These are phyloP conservation scores for Vanessa tameamea DNA, from an alignment of 1,140 invertebrate species.

Conservation along the genomic window DNA sequence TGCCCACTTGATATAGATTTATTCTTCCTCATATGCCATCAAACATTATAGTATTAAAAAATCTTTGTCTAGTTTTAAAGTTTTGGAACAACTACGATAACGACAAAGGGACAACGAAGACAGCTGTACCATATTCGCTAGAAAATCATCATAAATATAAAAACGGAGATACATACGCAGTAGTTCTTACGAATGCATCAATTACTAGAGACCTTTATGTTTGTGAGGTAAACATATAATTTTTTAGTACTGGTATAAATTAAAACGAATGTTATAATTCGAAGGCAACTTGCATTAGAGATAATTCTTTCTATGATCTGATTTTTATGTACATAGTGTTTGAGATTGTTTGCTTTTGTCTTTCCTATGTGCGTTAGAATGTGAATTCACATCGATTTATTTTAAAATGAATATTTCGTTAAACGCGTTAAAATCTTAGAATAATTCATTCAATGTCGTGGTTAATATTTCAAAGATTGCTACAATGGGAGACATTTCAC, in stretches of 20 bases:
- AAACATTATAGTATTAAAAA: too few species aligned
- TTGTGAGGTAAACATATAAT: background rate
- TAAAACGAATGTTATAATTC: background rate
- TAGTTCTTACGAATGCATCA: constrained; percentile 1
- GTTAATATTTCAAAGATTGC: background rate
- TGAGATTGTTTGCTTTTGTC: constrained; percentile 1
- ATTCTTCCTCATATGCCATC: too few species aligned
- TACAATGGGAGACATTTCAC: background rate
- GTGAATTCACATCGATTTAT: background rate
- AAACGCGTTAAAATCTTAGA: background rate
- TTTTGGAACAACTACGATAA: too few species aligned
- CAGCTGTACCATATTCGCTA: background rate
- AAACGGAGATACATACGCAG: background rate
- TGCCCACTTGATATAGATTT: too few species aligned
- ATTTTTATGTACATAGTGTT: constrained; percentile 14
- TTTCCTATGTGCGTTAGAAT: background rate
- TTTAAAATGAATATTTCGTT: background rate
- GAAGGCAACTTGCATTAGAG: background rate
- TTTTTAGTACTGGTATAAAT: background rate
- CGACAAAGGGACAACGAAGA: background rate
- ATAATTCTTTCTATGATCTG: constrained; percentile 19
- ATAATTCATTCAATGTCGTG: background rate
- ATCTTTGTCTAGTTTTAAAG: too few species aligned
- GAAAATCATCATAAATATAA: background rate
- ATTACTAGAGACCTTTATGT: background rate